phyloP scores from a whole-genome alignment of 2,797 vertebrate species.

The Aulostomus chinensis region DNA sequence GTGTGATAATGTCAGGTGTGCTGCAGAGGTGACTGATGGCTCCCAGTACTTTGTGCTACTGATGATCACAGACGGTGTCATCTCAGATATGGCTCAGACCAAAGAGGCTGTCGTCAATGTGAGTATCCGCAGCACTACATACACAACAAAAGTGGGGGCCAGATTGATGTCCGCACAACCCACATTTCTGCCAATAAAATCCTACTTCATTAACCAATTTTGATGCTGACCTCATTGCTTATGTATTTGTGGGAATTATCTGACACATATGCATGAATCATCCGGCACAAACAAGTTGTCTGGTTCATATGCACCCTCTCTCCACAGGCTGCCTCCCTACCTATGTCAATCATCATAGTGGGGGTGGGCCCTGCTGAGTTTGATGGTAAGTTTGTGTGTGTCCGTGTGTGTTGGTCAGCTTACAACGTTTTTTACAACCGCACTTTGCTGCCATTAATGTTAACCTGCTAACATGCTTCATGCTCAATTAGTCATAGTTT shows the following conservation, averaged over 20 bases:
- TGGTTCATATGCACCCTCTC: constrained; percentile 10
- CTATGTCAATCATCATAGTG: constrained; percentile 92
- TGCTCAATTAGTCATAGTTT: too few relatives aligned
- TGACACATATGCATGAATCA: too few relatives aligned
- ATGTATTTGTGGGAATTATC: too few relatives aligned
- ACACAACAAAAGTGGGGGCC: too few relatives aligned
- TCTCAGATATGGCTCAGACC: constrained; percentile 94
- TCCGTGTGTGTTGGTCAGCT: constrained; percentile 1
- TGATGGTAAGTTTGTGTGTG: constrained; percentile 80
- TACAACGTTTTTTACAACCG: too few relatives aligned
- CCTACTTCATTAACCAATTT: too few relatives aligned
- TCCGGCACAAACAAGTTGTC: too few relatives aligned
- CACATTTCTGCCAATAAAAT: too few relatives aligned
- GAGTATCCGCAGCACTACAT: constrained; percentile 60
- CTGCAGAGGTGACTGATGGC: constrained; percentile 86
- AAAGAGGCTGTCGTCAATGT: constrained; percentile 94
- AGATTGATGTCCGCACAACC: too few relatives aligned
- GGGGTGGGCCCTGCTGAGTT: constrained; percentile 93
- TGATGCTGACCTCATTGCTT: too few relatives aligned
- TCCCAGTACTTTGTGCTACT: constrained; percentile 94
- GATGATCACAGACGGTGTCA: constrained; percentile 93
- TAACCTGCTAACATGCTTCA: too few relatives aligned
- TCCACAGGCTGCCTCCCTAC: constrained; percentile 85
- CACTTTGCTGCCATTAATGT: too few relatives aligned
- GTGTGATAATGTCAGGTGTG: constrained; percentile 72